Evolutionary conservation across 2,113 vertebrate genomes (phyloP).

Genomic region (Diadophis punctatus): DNA sequence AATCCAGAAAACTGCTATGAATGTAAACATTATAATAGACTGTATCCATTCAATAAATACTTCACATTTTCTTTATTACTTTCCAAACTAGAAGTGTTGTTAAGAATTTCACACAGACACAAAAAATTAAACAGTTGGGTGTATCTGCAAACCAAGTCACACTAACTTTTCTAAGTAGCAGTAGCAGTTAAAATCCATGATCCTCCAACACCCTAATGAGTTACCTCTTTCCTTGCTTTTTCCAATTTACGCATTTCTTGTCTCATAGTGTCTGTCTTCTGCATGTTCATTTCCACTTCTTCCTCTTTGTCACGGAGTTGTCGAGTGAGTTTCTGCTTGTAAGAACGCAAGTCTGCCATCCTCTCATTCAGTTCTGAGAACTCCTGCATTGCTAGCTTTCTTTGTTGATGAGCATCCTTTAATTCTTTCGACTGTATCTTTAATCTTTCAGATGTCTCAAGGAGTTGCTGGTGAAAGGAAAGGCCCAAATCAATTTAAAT

Average conservation of each 20-base stretch:
- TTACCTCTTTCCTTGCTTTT: constrained; percentile 89
- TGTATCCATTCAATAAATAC: neutral
- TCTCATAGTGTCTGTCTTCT: constrained; percentile 82
- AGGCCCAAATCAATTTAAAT: neutral
- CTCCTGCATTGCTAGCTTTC: constrained; percentile 90
- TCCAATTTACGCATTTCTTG: constrained; percentile 88
- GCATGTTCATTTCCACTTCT: constrained; percentile 82
- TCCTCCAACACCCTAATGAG: neutral
- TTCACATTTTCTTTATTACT: neutral
- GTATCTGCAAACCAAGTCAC: neutral
- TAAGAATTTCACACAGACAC: neutral
- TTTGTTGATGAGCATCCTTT: constrained; percentile 89
- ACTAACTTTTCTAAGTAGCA: neutral
- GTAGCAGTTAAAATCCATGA: neutral
- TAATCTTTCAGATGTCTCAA: constrained; percentile 85
- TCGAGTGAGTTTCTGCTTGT: constrained; percentile 88
- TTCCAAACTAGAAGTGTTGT: neutral
- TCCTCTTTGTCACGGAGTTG: constrained; percentile 95
- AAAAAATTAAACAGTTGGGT: neutral
- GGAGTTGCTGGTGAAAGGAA: constrained; percentile 78
- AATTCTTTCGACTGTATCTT: constrained; percentile 88
- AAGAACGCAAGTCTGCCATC: constrained; percentile 84
- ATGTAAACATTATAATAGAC: neutral
- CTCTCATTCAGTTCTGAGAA: constrained; percentile 88
- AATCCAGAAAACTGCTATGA: neutral